Percentiles rank a stretch among this genome's conserved stretches.
Evolutionary conservation across 2,113 vertebrate genomes (phyloP).

Genomic region (Gobius niger): DNA sequence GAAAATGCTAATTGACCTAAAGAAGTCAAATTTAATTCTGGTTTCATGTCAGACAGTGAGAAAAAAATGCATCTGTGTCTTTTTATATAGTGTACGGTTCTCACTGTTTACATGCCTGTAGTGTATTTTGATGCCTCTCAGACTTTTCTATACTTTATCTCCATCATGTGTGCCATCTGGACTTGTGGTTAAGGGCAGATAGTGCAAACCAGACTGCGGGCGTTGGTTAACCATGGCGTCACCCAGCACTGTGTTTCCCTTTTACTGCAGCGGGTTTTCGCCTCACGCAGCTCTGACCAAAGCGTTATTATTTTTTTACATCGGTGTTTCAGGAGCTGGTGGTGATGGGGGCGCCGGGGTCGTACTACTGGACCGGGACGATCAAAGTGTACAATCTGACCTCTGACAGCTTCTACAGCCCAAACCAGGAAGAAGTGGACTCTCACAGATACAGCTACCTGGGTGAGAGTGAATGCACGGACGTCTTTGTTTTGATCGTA

Average conservation of each 20-base stretch:
- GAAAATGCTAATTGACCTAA: no score
- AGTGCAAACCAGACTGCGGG: slow-evolving; percentile 67
- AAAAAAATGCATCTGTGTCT: neutral
- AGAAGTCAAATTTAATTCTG: no score
- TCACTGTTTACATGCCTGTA: no score
- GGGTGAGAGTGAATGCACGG: slow-evolving; percentile 76
- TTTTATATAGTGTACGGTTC: neutral
- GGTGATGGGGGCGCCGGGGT: slow-evolving; percentile 96
- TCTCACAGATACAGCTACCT: slow-evolving; percentile 92
- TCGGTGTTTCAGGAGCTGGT: slow-evolving; percentile 85
- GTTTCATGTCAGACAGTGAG: no score
- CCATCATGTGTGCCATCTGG: slow-evolving; percentile 34
- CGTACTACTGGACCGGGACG: slow-evolving; percentile 97
- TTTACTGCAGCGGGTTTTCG: slow-evolving; percentile 1
- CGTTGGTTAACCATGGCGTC: slow-evolving; percentile 65
- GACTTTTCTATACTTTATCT: neutral
- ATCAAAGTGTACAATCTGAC: slow-evolving; percentile 95
- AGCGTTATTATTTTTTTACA: neutral
- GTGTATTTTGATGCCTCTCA: no score
- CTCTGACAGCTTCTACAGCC: slow-evolving; percentile 87
- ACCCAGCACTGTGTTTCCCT: slow-evolving; percentile 28
- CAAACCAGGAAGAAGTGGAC: slow-evolving; percentile 83
- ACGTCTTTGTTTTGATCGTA: neutral
- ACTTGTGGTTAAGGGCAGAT: slow-evolving; percentile 60
- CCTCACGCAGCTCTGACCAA: slow-evolving; percentile 21